phyloP scores from a whole-genome alignment of 2,113 vertebrate genomes.

The Callipepla squamata region DNA sequence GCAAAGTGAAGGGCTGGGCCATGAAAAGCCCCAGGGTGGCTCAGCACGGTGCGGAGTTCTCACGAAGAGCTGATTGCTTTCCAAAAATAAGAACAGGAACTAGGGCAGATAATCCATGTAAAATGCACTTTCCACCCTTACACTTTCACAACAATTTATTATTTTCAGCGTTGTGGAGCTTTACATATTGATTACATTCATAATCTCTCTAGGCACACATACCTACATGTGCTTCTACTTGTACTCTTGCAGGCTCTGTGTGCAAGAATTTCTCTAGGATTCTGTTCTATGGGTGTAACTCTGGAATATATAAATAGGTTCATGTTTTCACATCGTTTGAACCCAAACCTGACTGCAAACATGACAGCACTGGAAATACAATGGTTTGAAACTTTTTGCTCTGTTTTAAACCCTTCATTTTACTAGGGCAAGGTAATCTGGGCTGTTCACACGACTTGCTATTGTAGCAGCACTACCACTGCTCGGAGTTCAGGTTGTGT shows the following conservation, averaged over 20 bases:
- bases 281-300: conserved; percentile 13
- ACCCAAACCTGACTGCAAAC: not conserved
- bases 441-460: not conserved
- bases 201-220: not conserved
- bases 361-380: not conserved
- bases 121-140: conserved; percentile 62
- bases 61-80: conserved; percentile 74
- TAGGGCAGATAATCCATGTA: conserved; percentile 64
- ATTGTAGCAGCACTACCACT: not conserved
- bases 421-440: not conserved
- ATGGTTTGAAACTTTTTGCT: not conserved
- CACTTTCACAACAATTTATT: conserved; percentile 33
- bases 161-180: conserved; percentile 6
- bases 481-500: not conserved
- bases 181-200: conserved; percentile 11
- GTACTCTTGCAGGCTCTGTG: not conserved
- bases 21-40: conserved; percentile 69
- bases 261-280: conserved; percentile 16
- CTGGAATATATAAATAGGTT: not conserved
- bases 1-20: conserved; percentile 69
- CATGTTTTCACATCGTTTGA: not conserved
- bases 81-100: conserved; percentile 72
- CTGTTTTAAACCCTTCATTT: not conserved
- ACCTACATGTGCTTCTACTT: not conserved
- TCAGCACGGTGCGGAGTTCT: conserved; percentile 66